A percentile compares a stretch with the other conserved stretches of the same genome.
Conservation (phyloP, 2,888 invertebrate genomes). For the Clunio marinus region DNA sequence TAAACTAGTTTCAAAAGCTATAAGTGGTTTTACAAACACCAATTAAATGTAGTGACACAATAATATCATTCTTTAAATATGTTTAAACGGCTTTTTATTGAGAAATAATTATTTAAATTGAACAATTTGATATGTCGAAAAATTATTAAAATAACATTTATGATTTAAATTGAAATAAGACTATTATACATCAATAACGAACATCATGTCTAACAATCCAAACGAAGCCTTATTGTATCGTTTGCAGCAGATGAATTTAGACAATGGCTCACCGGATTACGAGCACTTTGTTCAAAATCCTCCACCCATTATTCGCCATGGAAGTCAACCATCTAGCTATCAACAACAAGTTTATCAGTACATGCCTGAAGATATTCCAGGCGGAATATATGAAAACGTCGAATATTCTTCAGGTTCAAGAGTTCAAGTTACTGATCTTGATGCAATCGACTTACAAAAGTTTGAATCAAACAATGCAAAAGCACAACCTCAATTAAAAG, state of each 20-base stretch:
- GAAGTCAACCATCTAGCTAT: background rate
- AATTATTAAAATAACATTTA: too few relatives aligned
- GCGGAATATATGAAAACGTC: slow-evolving; percentile 36
- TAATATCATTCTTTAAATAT: too few relatives aligned
- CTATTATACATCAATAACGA: too few relatives aligned
- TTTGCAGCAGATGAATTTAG: slow-evolving; percentile 33
- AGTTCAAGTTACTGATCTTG: slow-evolving; percentile 30
- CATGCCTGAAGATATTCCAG: slow-evolving; percentile 16
- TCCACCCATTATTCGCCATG: slow-evolving; percentile 1
- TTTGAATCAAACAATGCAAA: slow-evolving; percentile 37
- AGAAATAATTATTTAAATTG: too few relatives aligned
- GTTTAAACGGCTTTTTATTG: too few relatives aligned
- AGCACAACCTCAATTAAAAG: slow-evolving; percentile 35
- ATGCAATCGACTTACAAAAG: slow-evolving; percentile 30
- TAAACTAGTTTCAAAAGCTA: too few relatives aligned
- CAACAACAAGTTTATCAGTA: slow-evolving; percentile 33
- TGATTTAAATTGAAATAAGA: too few relatives aligned
- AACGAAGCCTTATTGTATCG: slow-evolving; percentile 37
- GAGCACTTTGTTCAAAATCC: slow-evolving; percentile 13
- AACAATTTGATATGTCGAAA: too few relatives aligned
- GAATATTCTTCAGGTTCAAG: slow-evolving; percentile 17
- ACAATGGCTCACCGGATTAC: slow-evolving; percentile 19
- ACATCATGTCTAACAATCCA: slow-evolving; percentile 28
- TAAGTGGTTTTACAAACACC: too few relatives aligned
- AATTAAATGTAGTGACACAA: too few relatives aligned